phyloP scores from a whole-genome alignment of 2,113 vertebrate genomes.

The Misgurnus mizolepis region DNA sequence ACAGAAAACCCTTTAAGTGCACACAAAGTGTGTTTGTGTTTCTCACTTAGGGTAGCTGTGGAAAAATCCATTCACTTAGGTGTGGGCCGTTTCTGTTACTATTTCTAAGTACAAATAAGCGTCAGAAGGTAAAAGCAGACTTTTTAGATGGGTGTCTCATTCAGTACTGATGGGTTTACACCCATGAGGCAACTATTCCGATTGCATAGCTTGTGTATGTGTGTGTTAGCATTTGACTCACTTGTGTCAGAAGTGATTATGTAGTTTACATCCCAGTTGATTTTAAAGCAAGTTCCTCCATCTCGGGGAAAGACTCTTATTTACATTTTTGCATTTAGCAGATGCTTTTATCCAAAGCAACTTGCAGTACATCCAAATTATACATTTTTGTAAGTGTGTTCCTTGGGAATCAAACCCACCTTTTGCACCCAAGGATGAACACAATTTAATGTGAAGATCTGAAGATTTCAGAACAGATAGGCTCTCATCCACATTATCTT shows the following conservation, averaged over 20 bases:
- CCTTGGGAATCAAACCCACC: too few relatives aligned
- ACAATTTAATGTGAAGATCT: too few relatives aligned
- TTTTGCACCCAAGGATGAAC: too few relatives aligned
- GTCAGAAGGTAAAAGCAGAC: slow-evolving; percentile 6
- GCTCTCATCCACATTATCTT: neutral
- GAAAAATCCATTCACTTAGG: slow-evolving; percentile 73
- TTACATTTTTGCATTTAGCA: neutral
- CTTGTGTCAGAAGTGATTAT: neutral
- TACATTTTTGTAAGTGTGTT: too few relatives aligned
- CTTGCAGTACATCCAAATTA: too few relatives aligned
- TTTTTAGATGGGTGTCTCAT: neutral
- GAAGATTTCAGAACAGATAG: too few relatives aligned
- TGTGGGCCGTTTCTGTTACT: slow-evolving; percentile 57
- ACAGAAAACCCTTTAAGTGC: slow-evolving; percentile 62
- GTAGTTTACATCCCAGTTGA: neutral
- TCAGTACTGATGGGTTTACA: neutral
- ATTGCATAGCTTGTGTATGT: neutral
- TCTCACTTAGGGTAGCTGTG: slow-evolving; percentile 65
- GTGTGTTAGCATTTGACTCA: neutral
- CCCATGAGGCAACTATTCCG: slow-evolving; percentile 6
- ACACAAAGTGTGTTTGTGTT: slow-evolving; percentile 68
- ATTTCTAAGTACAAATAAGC: slow-evolving; percentile 27
- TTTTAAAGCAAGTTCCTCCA: neutral
- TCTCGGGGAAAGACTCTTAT: neutral
- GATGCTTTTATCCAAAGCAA: too few relatives aligned